Conservation (phyloP, 2,797 vertebrate genomes). For the Alcedo quadribrachys region DNA sequence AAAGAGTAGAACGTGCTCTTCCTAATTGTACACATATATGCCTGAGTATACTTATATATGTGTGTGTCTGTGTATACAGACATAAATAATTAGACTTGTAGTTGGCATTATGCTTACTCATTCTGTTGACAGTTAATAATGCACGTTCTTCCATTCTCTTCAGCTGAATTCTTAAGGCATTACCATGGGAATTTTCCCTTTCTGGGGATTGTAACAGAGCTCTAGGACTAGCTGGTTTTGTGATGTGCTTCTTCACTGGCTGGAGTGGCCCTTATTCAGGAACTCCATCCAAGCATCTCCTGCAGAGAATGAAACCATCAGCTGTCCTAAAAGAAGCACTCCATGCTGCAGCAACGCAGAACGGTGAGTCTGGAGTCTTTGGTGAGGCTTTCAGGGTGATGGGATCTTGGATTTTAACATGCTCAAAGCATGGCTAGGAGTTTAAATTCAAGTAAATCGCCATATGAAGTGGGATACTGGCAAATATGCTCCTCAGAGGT, state of each 20-base stretch:
- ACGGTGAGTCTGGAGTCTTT: not conserved
- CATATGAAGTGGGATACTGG: not conserved
- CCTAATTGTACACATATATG: not conserved
- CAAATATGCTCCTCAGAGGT: not conserved
- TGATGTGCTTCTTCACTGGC: conserved; percentile 9
- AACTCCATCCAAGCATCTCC: not conserved
- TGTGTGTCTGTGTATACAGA: not conserved
- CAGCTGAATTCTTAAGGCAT: conserved; percentile 23
- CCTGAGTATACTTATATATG: not conserved
- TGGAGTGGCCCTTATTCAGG: not conserved
- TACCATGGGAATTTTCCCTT: conserved; percentile 26
- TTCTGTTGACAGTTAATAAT: conserved; percentile 20
- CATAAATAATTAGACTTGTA: not conserved
- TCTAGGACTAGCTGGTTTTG: not conserved
- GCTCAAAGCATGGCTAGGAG: not conserved
- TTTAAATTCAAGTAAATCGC: not conserved
- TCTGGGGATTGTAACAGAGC: not conserved
- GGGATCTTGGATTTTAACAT: not conserved
- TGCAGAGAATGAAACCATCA: not conserved
- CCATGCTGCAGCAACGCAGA: accelerated
- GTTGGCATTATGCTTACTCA: not conserved
- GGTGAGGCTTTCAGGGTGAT: not conserved
- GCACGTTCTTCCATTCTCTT: not conserved
- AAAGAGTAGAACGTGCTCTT: not conserved
- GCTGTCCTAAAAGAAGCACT: not conserved